These are phyloP conservation scores for Marmota monax DNA, from an alignment of 2,113 vertebrate genomes.

Conservation along the genomic window DNA sequence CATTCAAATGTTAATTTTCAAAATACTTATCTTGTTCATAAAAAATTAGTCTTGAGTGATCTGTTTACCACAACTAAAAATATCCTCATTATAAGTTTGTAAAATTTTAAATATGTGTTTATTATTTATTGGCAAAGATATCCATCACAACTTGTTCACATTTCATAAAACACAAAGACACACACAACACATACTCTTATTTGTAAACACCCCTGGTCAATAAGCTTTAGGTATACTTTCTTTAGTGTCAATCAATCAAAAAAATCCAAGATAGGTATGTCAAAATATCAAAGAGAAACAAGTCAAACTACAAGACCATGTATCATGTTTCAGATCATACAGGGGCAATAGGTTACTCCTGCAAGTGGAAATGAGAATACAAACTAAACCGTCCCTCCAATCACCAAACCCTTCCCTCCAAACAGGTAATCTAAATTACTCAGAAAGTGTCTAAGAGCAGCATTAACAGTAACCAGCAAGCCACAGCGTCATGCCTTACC, in stretches of 20 bases:
- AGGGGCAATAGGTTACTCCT: conserved; percentile 11
- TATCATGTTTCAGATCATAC: neutral
- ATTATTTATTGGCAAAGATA: conserved; percentile 62
- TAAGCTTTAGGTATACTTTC: conserved; percentile 37
- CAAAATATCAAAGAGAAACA: conserved; percentile 46
- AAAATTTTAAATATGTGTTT: conserved; percentile 55
- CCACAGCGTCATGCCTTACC: conserved; percentile 17
- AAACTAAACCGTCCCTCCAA: neutral
- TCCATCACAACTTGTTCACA: conserved; percentile 64
- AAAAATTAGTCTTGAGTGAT: conserved; percentile 44
- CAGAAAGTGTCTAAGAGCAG: conserved; percentile 20
- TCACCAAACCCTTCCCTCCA: neutral
- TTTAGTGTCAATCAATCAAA: conserved; percentile 63
- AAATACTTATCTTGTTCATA: conserved; percentile 37
- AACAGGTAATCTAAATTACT: conserved; percentile 41
- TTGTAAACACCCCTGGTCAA: conserved; percentile 50
- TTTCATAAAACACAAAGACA: conserved; percentile 64
- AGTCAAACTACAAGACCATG: conserved; percentile 20
- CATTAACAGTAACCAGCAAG: conserved; percentile 31
- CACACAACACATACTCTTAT: conserved; percentile 56
- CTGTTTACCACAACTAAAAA: conserved; percentile 63
- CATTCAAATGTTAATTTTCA: conserved; percentile 31
- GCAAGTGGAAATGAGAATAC: conserved; percentile 47
- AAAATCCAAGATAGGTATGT: conserved; percentile 41
- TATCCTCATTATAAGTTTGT: conserved; percentile 38